These are phyloP conservation scores for Penaeus indicus DNA, from an alignment of 1,140 invertebrate species.

Conservation along the genomic window DNA sequence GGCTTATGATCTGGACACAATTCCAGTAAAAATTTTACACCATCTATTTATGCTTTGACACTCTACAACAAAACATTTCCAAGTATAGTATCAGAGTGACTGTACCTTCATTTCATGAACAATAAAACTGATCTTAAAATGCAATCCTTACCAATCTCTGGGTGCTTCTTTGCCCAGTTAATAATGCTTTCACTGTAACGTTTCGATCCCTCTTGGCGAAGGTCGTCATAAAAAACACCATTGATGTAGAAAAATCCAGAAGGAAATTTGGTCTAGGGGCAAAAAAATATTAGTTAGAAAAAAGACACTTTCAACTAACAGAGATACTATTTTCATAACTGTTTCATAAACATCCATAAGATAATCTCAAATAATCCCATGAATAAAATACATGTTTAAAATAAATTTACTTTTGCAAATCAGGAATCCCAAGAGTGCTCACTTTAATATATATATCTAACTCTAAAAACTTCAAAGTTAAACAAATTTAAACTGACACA, in stretches of 20 bases:
- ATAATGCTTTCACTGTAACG: slow-evolving; percentile 75
- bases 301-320: not conserved
- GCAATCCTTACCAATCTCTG: slow-evolving; percentile 37
- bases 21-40: too few species aligned
- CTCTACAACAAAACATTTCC: not conserved
- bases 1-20: too few species aligned
- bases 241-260: slow-evolving; percentile 86
- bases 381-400: too few species aligned
- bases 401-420: too few species aligned
- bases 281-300: not conserved
- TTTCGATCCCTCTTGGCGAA: slow-evolving; percentile 73
- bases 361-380: too few species aligned
- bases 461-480: too few species aligned
- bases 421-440: too few species aligned
- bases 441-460: too few species aligned
- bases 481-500: too few species aligned
- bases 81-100: not conserved
- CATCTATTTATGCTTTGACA: not conserved
- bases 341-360: too few species aligned
- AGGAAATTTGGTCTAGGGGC: slow-evolving; percentile 70
- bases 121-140: slow-evolving; percentile 1
- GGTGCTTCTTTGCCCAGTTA: slow-evolving; percentile 25
- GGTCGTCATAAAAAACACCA: slow-evolving; percentile 84
- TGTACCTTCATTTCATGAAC: not conserved
- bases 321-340: too few species aligned